Conservation (phyloP, 2,113 vertebrate species). For the Arothron firmamentum region DNA sequence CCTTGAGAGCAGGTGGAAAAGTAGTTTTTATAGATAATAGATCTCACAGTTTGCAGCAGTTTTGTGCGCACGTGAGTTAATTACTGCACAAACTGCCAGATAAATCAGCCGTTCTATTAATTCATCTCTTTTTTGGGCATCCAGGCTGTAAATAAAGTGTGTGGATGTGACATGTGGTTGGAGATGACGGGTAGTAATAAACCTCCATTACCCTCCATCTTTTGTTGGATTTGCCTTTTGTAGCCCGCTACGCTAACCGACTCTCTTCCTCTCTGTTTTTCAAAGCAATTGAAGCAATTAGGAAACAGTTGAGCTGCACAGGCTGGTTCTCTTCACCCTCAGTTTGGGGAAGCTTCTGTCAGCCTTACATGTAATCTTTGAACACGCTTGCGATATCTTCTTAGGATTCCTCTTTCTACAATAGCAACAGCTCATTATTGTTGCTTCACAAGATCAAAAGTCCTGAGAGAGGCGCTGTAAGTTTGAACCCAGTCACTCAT, state of each 20-base stretch:
- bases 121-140: constrained; percentile 57
- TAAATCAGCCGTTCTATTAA: constrained; percentile 80
- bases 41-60: constrained; percentile 3
- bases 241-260: constrained; percentile 35
- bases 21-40: background rate
- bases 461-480: constrained; percentile 39
- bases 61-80: constrained; percentile 63
- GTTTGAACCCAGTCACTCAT: constrained; percentile 46
- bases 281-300: background rate
- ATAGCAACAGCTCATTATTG: constrained; percentile 23
- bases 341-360: constrained; percentile 25
- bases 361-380: constrained; percentile 30
- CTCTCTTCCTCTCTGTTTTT: constrained; percentile 13
- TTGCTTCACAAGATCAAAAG: constrained; percentile 47
- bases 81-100: constrained; percentile 70
- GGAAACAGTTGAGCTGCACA: constrained; percentile 11
- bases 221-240: constrained; percentile 47
- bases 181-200: constrained; percentile 57
- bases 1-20: constrained; percentile 8
- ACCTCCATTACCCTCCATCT: constrained; percentile 33
- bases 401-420: constrained; percentile 21
- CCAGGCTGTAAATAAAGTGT: constrained; percentile 68
- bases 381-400: constrained; percentile 21
- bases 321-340: constrained; percentile 20
- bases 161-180: constrained; percentile 56